These are phyloP conservation scores for Gopherus evgoodei DNA, from an alignment of 2,113 vertebrate genomes.

Conservation along the genomic window DNA sequence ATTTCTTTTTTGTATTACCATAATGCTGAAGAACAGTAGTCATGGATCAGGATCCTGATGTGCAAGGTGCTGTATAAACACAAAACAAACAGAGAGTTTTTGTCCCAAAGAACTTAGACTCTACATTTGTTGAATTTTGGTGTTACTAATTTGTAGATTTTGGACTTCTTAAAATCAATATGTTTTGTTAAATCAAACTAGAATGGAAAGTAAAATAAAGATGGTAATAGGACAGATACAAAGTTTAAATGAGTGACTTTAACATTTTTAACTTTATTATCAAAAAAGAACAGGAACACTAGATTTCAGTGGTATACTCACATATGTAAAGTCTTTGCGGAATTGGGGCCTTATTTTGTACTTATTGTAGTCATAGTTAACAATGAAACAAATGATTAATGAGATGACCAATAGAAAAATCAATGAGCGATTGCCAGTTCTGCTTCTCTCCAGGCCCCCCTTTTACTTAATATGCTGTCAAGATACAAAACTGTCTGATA, in stretches of 20 bases:
- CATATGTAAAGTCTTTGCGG: not conserved
- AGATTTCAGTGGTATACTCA: not conserved
- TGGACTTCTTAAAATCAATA: not conserved
- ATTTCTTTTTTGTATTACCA: not conserved
- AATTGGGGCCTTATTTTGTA: not conserved
- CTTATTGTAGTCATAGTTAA: not conserved
- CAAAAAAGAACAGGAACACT: not conserved
- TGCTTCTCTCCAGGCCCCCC: not conserved
- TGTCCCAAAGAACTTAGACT: too few relatives aligned
- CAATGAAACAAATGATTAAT: not conserved
- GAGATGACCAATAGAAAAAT: not conserved
- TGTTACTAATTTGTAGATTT: not conserved
- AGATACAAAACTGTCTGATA: not conserved
- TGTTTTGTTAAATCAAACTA: not conserved
- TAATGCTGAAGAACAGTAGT: too few relatives aligned
- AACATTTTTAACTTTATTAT: not conserved
- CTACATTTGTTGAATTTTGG: not conserved
- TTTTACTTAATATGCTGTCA: not conserved
- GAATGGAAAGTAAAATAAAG: not conserved
- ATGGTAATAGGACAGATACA: not conserved
- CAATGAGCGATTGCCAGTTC: not conserved
- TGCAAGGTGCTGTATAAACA: too few relatives aligned
- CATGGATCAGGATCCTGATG: too few relatives aligned
- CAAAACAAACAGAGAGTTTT: too few relatives aligned
- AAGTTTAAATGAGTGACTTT: not conserved